Evolutionary conservation across 2,113 vertebrate genomes (phyloP).

Genomic region (Rhipidura dahli): DNA sequence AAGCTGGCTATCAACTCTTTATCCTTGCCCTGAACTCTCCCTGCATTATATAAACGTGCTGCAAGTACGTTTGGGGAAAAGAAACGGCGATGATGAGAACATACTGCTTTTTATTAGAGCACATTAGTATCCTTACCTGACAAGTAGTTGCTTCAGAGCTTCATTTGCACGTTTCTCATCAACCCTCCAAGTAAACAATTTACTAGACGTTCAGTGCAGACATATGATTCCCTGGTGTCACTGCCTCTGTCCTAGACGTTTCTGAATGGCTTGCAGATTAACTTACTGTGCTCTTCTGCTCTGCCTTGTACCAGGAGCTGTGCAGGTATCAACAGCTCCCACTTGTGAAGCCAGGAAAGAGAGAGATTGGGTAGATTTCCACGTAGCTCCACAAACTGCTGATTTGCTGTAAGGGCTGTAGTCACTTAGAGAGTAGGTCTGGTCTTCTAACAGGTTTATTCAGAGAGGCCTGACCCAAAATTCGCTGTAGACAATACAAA

Average conservation of each 20-base stretch:
- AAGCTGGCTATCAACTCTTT: neutral
- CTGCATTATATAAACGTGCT: neutral
- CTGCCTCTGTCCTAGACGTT: neutral
- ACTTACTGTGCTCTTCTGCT: slow-evolving; percentile 30
- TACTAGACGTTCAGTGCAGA: neutral
- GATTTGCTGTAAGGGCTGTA: slow-evolving; percentile 37
- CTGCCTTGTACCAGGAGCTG: neutral
- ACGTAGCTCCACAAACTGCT: slow-evolving; percentile 12
- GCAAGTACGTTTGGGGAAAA: neutral
- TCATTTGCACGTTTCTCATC: slow-evolving; percentile 13
- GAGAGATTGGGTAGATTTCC: slow-evolving; percentile 32
- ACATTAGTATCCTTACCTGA: slow-evolving; percentile 39
- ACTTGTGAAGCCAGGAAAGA: slow-evolving; percentile 21
- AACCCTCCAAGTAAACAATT: slow-evolving; percentile 2
- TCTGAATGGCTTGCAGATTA: slow-evolving; percentile 25
- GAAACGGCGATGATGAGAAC: neutral
- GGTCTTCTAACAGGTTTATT: neutral
- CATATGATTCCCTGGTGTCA: neutral
- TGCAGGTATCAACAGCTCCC: slow-evolving; percentile 56
- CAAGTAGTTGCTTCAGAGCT: neutral
- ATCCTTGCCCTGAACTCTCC: neutral
- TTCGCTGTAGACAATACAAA: neutral
- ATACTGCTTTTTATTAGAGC: neutral
- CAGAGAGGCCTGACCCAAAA: neutral
- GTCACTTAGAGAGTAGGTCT: neutral